Percentiles rank a stretch among this genome's conserved stretches.
phyloP scores from a whole-genome alignment of 2,797 vertebrate species.

The Danio jaintianensis region DNA sequence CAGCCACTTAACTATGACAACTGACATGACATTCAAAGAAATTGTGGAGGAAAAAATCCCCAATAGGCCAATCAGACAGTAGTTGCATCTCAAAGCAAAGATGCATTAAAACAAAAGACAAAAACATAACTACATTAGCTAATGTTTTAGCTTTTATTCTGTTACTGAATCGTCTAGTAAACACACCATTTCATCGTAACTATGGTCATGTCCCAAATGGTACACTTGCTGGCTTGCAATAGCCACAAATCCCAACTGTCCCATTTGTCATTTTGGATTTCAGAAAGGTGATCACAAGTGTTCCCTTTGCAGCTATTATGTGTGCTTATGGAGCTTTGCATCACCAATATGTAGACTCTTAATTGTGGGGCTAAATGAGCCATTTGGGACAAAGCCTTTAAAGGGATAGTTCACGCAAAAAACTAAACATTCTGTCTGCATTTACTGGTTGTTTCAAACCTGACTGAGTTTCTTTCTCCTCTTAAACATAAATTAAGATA shows the following conservation, averaged over 20 bases:
- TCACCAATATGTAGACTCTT: not conserved
- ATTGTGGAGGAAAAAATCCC: not conserved
- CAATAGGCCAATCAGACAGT: not conserved
- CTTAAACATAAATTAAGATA: no score
- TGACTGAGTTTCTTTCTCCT: no score
- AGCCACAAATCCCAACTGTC: not conserved
- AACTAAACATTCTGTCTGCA: no score
- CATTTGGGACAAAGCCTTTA: not conserved
- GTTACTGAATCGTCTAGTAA: not conserved
- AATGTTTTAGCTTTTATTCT: not conserved
- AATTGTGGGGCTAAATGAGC: not conserved
- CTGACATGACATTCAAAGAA: not conserved
- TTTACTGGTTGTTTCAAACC: no score
- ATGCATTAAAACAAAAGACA: not conserved
- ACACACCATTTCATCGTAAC: not conserved
- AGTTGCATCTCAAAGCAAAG: not conserved
- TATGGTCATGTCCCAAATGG: not conserved
- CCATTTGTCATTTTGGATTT: not conserved
- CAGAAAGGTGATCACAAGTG: not conserved
- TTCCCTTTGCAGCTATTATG: not conserved
- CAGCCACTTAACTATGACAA: not conserved
- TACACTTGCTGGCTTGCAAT: not conserved
- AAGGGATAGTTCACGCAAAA: no score
- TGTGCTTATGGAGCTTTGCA: slow-evolving; percentile 3
- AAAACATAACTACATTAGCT: not conserved